phyloP scores from a whole-genome alignment of 1,140 invertebrate genomes.

The Meteorus sp. region DNA sequence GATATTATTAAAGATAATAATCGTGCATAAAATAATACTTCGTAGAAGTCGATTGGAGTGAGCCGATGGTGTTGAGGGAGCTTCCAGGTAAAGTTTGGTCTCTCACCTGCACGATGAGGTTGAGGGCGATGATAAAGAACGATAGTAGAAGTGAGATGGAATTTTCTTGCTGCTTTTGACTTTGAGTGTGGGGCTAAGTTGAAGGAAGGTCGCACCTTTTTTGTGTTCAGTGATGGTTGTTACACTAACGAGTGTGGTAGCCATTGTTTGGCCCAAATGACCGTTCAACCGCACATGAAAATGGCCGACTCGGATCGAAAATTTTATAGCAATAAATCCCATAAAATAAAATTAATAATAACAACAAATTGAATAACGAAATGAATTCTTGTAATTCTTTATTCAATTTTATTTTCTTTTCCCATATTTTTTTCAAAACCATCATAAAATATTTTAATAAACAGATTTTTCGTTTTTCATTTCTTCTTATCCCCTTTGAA shows the following conservation, averaged over 20 bases:
- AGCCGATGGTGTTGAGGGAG: too few relatives aligned
- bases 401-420: too few relatives aligned
- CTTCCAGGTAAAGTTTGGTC: slow-evolving; percentile 35
- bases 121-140: slow-evolving; percentile 1
- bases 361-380: too few relatives aligned
- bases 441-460: too few relatives aligned
- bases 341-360: too few relatives aligned
- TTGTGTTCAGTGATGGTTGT: slow-evolving; percentile 51
- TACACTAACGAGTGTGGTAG: slow-evolving; percentile 54
- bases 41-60: slow-evolving; percentile 34
- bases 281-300: slow-evolving; percentile 16
- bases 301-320: background rate
- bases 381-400: too few relatives aligned
- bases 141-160: background rate
- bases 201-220: slow-evolving; percentile 46
- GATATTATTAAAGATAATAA: slow-evolving; percentile 59
- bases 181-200: slow-evolving; percentile 25
- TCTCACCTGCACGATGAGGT: too few relatives aligned
- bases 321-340: too few relatives aligned
- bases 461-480: too few relatives aligned
- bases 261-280: slow-evolving; percentile 54
- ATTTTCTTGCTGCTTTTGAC: slow-evolving; percentile 25
- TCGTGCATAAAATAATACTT: slow-evolving; percentile 57
- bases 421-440: slow-evolving; percentile 40
- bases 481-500: background rate